phyloP scores from a whole-genome alignment of 2,797 vertebrate genomes.

The Chrosomus eos region DNA sequence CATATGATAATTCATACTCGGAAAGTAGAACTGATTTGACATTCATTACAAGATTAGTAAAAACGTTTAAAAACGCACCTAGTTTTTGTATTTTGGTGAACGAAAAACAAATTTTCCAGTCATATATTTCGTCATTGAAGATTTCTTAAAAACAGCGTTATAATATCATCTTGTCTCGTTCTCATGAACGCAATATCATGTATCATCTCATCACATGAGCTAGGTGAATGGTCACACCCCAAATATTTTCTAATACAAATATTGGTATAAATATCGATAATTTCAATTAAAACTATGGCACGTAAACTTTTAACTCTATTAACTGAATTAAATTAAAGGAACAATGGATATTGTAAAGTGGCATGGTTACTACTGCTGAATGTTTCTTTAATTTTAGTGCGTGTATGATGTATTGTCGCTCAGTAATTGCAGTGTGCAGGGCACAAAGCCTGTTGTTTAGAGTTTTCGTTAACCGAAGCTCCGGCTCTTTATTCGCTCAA shows the following conservation, averaged over 20 bases:
- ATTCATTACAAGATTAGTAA: not conserved
- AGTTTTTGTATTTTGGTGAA: not conserved
- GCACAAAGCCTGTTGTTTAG: not conserved
- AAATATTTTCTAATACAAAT: not conserved
- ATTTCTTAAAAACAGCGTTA: not conserved
- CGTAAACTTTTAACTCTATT: too few relatives aligned
- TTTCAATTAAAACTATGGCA: not conserved
- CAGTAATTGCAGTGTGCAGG: not conserved
- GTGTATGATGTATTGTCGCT: not conserved
- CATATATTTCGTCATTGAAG: not conserved
- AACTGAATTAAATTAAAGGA: not conserved
- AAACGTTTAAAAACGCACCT: not conserved
- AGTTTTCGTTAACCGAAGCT: constrained; percentile 30
- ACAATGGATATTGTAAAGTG: not conserved
- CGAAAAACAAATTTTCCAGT: not conserved
- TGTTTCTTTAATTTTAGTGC: not conserved
- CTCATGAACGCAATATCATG: not conserved
- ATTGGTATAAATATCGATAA: not conserved
- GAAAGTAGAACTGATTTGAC: not conserved
- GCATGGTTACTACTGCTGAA: not conserved
- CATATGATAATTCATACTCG: not conserved
- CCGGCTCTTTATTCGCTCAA: constrained; percentile 36
- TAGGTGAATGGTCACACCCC: not conserved
- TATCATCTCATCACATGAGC: not conserved
- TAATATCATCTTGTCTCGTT: not conserved